Base-by-base conservation (phyloP, 2,888 invertebrate species). In the Folsomia manolachei region DNA sequence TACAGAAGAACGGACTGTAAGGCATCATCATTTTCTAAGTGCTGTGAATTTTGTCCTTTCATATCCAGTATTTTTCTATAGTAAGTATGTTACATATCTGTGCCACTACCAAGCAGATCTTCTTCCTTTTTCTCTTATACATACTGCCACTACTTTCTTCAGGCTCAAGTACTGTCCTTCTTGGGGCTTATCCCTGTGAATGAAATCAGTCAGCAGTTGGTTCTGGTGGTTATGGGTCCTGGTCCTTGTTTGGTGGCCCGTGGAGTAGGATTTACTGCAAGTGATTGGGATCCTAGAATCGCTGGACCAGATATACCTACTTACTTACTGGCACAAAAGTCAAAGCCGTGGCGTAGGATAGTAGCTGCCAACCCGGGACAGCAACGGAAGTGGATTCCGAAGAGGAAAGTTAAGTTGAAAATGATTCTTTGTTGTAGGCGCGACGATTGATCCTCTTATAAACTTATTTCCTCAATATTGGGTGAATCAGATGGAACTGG, bases 391-490 rank as follows among this genome's bases (percentile, higher is more conserved):
- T 2, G 53, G 67, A 26, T 18, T 27, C 19, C 7, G 68, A n/a
- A 60, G 66, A 23, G 19, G 27, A 14, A 52, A 18, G 7, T 4
- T n/a, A 68, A 27, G 39, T 69, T 62, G 60, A 39, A n/a, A 61
- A 68, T 56, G n/a, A 24, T 63, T 27, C 26, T 62, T 63, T 39
- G 39, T 39, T 39, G 14, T 39, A 39, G 39, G 39, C 39, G 71
- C 70, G 74, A 71, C 74, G 71, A 68, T 72, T 72, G 71, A 72
- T 70, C 70, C 66, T 71, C 70, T 71, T 69, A 71, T 66, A 66
- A 66, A 71, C 64, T 74, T 71, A 74, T 74, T 71, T 74, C 69
- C 71, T 65, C 69, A 71, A 74, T 70, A 69, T 56, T 19, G 56
- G 56, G 56, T 7, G 56, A 56, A 56, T 9, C 7, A 9, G 39